Evolutionary conservation across 2,797 vertebrate genomes (phyloP), one percentile per base, ranked within the genome.

Genomic region (Syngnathus acus): DNA sequence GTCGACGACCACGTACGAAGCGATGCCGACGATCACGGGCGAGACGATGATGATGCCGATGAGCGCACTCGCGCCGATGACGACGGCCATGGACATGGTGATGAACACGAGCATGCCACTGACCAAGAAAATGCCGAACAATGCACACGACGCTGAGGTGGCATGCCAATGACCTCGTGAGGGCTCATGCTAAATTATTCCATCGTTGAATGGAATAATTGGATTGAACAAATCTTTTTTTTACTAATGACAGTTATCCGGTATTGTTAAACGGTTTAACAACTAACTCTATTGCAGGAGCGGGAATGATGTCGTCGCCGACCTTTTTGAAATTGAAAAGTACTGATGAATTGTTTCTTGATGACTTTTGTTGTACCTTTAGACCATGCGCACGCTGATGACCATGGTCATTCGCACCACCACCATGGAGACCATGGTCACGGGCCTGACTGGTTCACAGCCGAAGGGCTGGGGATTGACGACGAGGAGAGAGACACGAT

Each of bases 401-500:
- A 19, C 47, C 45, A 47, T 14, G 45, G 77, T 19, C 72, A 57
- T 76, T 1, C 72, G 77, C 40, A 83, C 82, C 55, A 77, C 81
- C 63, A 62, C 65, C 13, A 54, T 14, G 13, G 63, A 1, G 70
- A 60, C 4, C 87, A 88, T 0, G 74, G 62, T 0, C 85, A 79
- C 64, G 23, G 67, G 0, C 87, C 87, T 32, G 32, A 32, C 32
- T 32, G 32, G 32, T 32, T 32, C 32, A 32, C 32, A 32, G 32
- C 32, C 0, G 75, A 78, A 63, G 80, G 64, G 45, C 71, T 66
- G 48, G 85, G 83, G 82, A 85, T 78, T 9, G 85, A 83, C 8
- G 79, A 75, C 0, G 86, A 85, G 72, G 91, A 87, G 78, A 85
- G 92, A 73, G 87, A 91, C 82, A 72, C 75, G 14, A 23, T 94